phyloP scores from a whole-genome alignment of 2,888 invertebrate genomes.

The Ectobius pallidus region DNA sequence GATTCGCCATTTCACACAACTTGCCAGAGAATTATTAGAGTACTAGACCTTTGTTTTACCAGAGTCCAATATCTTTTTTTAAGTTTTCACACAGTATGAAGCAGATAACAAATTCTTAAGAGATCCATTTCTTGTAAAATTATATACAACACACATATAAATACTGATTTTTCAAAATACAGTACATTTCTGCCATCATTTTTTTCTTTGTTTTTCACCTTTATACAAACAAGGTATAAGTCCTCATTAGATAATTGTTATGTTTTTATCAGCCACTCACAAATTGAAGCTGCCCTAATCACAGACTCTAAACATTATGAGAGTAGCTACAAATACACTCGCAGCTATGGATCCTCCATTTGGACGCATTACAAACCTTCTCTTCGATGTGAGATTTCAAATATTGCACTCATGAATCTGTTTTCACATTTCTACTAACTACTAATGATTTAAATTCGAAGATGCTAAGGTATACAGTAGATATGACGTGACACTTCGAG shows the following conservation, averaged over 20 bases:
- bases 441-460: no score
- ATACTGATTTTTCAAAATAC: slow-evolving; percentile 32
- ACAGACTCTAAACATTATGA: slow-evolving; percentile 13
- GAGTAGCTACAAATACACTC: neutral
- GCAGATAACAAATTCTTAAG: slow-evolving; percentile 29
- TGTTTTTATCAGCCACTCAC: neutral
- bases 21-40: neutral
- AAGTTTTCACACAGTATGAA: neutral
- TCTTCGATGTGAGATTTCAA: neutral
- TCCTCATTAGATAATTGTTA: neutral
- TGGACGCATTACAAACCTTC: neutral
- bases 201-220: slow-evolving; percentile 1
- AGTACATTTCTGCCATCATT: slow-evolving; percentile 20
- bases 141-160: slow-evolving; percentile 31
- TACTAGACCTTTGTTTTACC: neutral
- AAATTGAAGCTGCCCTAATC: slow-evolving; percentile 21
- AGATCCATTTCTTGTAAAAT: slow-evolving; percentile 32
- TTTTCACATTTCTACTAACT: no score
- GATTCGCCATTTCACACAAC: neutral
- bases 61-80: neutral
- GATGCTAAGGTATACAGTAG: no score
- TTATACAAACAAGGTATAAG: slow-evolving; percentile 9
- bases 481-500: no score
- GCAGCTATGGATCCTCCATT: neutral
- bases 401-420: neutral